phyloP scores from a whole-genome alignment of 2,113 vertebrate species.

The Suricata suricatta region DNA sequence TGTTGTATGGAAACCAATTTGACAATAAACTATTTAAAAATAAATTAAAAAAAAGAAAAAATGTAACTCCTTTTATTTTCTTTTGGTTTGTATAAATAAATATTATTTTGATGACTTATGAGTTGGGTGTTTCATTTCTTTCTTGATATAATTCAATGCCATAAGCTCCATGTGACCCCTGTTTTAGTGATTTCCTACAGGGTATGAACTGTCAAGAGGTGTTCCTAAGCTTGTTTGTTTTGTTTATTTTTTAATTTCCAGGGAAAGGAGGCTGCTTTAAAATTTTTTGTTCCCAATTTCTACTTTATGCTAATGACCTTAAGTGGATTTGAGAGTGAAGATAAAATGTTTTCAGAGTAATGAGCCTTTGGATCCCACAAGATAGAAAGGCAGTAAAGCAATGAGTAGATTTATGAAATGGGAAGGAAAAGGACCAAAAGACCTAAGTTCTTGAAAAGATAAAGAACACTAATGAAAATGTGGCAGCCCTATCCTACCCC shows the following conservation, averaged over 20 bases:
- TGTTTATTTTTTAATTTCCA: neutral
- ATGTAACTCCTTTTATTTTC: neutral
- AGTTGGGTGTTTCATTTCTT: neutral
- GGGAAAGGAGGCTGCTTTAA: neutral
- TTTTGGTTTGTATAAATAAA: neutral
- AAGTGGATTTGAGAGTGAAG: neutral
- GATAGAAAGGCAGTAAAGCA: neutral
- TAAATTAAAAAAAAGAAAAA: no score
- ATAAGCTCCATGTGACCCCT: neutral
- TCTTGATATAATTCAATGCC: neutral
- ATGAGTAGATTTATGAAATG: neutral
- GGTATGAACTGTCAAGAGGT: neutral
- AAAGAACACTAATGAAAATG: neutral
- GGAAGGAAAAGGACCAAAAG: neutral
- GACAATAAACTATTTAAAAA: no score
- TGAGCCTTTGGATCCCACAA: neutral
- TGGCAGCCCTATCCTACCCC: neutral
- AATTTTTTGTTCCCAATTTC: neutral
- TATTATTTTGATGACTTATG: neutral
- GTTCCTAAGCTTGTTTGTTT: neutral
- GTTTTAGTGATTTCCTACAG: neutral
- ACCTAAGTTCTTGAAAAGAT: neutral
- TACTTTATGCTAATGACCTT: neutral
- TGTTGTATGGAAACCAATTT: no score
- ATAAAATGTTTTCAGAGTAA: neutral